Base-by-base conservation (phyloP, 2,113 vertebrate genomes). In the Eretmodus cyanostictus region DNA sequence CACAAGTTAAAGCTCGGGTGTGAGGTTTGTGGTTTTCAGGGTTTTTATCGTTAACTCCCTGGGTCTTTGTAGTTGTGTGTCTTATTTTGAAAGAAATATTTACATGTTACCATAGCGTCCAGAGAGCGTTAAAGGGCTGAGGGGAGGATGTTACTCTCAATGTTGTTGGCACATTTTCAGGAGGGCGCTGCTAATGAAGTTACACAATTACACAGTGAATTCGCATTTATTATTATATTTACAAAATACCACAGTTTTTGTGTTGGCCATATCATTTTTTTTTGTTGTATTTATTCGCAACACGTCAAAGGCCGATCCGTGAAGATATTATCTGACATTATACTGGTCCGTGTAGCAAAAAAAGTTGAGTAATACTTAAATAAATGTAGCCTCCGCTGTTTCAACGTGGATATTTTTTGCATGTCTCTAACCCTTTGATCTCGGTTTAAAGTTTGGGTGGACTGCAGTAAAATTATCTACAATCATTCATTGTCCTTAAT, bases 201-300 rank as follows among this genome's bases (percentile, higher is more conserved):
- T 59, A 31, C 14, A 31, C 14, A 31, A 59, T 59, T 59, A 31
- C 55, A 59, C 14, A 59, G 0, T 59, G 55, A 31, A 59, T 31
- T 59, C 1, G 2, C 14, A 6, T 59, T 59, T 59, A 17, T 31
- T 1, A 27, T 27, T 57, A 27, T 59, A 3, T 17, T 31, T 31
- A 6, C 3, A 31, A 59, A 59, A 59, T 0, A 1, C 16, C 5
- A 34, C 57, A 61, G 57, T 2, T 34, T 61, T 34, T 0, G 57
- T 34, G 0, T 61, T 10, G 16, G 29, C 16, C 9, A 19, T 19
- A 61, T 19, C 57, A 61, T 34, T 34, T 61, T 61, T 1, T 61
- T 61, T 34, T 34, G 29, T 61, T 19, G 16, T 34, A 61, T 34
- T 61, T 19, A 61, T 34, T 9, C 1, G 16, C 16, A 19, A 61